These are phyloP conservation scores for Acomys russatus DNA, from an alignment of 2,797 vertebrate species.

Conservation along the genomic window DNA sequence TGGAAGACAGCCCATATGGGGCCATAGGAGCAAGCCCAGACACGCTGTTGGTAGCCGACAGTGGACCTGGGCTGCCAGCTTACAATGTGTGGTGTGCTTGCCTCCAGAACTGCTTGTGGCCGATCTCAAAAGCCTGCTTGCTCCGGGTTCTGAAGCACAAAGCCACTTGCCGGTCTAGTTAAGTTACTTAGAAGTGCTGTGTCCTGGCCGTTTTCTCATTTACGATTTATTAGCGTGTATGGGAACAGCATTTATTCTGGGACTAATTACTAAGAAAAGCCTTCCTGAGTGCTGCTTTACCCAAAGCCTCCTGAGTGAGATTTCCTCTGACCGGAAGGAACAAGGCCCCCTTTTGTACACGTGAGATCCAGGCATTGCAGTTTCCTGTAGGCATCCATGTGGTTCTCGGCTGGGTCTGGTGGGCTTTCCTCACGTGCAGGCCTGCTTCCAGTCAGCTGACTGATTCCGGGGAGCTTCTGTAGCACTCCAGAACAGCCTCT, in stretches of 20 bases:
- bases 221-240: neutral
- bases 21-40: neutral
- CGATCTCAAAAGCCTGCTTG: neutral
- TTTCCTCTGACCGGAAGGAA: neutral
- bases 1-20: neutral
- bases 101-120: neutral
- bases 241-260: constrained; percentile 17
- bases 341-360: neutral
- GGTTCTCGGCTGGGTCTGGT: neutral
- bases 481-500: neutral
- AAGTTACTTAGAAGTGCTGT: constrained; percentile 16
- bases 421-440: neutral
- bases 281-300: neutral
- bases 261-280: constrained; percentile 30
- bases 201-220: neutral
- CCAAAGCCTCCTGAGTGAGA: neutral
- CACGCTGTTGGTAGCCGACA: neutral
- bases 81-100: neutral
- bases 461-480: neutral
- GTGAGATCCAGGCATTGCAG: neutral
- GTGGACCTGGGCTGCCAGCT: neutral
- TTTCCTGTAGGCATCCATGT: neutral
- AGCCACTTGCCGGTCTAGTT: neutral
- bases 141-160: neutral
- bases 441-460: neutral